phyloP scores from a whole-genome alignment of 2,797 vertebrate genomes.

The Tinamus major region DNA sequence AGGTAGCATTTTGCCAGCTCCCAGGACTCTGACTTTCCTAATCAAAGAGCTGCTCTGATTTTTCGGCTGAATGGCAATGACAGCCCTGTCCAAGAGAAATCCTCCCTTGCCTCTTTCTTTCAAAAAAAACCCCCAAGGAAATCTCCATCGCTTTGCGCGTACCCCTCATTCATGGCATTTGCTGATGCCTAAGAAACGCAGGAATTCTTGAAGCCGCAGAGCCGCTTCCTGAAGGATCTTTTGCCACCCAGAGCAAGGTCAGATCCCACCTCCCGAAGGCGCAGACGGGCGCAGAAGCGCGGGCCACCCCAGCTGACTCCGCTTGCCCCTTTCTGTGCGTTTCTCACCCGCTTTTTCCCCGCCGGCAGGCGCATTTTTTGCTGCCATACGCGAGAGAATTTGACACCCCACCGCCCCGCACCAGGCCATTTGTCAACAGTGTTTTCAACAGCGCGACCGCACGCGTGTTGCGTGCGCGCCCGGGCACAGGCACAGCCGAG shows the following conservation, averaged over 20 bases:
- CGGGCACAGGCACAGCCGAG: background rate
- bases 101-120: background rate
- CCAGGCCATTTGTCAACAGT: constrained; percentile 67
- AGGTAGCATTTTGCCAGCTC: constrained; percentile 28
- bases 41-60: background rate
- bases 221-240: background rate
- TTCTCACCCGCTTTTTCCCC: background rate
- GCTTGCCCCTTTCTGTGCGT: background rate
- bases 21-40: constrained; percentile 19
- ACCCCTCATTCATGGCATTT: accelerated
- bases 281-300: background rate
- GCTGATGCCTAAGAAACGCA: background rate
- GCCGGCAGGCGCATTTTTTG: background rate
- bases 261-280: background rate
- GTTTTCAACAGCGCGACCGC: constrained; percentile 59
- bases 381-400: background rate
- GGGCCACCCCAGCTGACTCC: background rate
- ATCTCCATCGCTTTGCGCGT: background rate
- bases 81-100: background rate
- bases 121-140: background rate
- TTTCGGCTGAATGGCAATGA: background rate
- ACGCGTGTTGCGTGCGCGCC: background rate
- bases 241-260: background rate
- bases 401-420: constrained; percentile 33
- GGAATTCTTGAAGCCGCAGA: background rate